These are phyloP conservation scores for Adelosebastes latens DNA, from an alignment of 2,797 vertebrate species.

Conservation along the genomic window DNA sequence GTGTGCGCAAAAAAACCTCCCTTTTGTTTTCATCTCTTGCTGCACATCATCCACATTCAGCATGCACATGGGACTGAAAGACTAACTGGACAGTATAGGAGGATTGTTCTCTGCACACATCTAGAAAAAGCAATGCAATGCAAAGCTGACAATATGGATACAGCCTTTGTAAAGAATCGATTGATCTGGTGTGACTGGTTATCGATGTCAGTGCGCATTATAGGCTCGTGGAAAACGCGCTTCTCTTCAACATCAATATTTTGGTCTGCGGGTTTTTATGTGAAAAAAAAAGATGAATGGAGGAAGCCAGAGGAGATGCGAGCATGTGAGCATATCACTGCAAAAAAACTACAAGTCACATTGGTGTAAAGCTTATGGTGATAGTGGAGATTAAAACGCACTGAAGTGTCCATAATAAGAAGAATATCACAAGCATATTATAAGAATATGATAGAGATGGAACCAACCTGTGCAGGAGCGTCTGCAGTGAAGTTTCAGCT, in stretches of 20 bases:
- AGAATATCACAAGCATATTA: neutral
- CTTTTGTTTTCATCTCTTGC: conserved; percentile 11
- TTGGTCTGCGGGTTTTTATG: neutral
- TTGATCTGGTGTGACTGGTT: neutral
- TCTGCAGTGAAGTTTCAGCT: conserved; percentile 60
- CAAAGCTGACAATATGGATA: accelerated
- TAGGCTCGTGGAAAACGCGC: neutral
- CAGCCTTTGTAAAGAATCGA: neutral
- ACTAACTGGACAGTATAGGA: neutral
- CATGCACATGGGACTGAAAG: neutral
- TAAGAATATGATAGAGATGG: neutral
- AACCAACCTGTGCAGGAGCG: conserved; percentile 65
- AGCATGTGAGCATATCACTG: neutral
- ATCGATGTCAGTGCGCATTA: neutral
- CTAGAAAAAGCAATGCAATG: neutral
- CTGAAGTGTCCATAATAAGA: neutral
- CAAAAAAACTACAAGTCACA: neutral
- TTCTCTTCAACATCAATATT: neutral
- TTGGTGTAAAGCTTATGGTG: neutral
- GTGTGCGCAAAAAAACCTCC: conserved; percentile 14
- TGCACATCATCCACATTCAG: neutral
- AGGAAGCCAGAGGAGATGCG: neutral
- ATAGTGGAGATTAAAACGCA: neutral
- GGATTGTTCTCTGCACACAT: neutral
- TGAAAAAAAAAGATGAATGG: conserved; percentile 11